Evolutionary conservation across 2,888 invertebrate species (phyloP), one percentile per base, ranked within the genome.

Genomic region (Chrysodeixis includens): DNA sequence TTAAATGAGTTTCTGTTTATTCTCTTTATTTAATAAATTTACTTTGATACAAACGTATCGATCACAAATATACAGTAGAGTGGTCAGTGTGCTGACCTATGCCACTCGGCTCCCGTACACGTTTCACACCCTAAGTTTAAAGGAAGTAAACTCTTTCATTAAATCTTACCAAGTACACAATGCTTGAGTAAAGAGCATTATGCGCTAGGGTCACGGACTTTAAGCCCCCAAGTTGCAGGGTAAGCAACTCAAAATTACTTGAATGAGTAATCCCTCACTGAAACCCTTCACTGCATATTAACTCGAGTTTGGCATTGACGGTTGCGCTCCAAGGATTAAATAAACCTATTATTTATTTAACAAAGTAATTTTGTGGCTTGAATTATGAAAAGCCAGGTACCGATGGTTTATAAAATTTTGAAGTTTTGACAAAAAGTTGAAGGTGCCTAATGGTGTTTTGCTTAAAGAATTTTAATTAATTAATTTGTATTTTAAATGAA

Each of bases 221-320:
- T 69, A 70, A 52, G 67, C 59, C 73, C 40, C 46, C 56, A 67
- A 62, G 79, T 79, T 75, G 68, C 66, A 64, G 74, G 69, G 69
- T 72, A 83, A 82, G 73, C 70, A 70, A 79, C 76, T 72, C 68
- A 59, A 66, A 78, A 78, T 81, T 70, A 64, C 70, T 64, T 62
- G 60, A 74, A 70, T 70, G 54, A 58, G 54, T 74, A 81, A 81
- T 81, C 71, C 59, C 54, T 81, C 68, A 65, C 66, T 64, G 62
- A 16, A 51, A 66, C 58, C 76, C 75, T 67, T 74, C 54, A 67
- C 65, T 81, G 79, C 71, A 81, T 78, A 68, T 81, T 66, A 81
- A 68, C 64, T 69, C 53, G 51, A 57, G 56, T 55, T 70, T 74
- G 70, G 66, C 71, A 78, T 63, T 71, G 66, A 70, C 59, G 69